phyloP scores from a whole-genome alignment of 1,140 invertebrate genomes.

The Pseudomyrmex pallidus region DNA sequence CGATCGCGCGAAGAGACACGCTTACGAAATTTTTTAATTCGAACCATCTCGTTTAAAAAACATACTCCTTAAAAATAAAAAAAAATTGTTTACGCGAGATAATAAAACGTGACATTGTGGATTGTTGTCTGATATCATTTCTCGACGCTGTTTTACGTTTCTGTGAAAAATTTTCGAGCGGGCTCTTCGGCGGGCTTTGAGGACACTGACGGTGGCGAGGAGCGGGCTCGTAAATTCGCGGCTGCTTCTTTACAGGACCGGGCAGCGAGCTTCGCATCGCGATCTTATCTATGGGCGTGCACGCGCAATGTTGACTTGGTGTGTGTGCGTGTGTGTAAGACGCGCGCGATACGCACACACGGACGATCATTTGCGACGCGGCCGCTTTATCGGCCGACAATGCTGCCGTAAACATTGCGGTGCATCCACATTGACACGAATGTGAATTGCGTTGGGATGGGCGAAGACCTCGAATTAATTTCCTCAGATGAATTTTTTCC shows the following conservation, averaged over 20 bases:
- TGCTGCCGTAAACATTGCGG: slow-evolving; percentile 26
- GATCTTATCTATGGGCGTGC: slow-evolving; percentile 75
- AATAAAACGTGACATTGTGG: neutral
- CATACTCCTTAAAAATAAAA: neutral
- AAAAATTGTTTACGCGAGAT: neutral
- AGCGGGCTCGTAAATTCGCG: slow-evolving; percentile 71
- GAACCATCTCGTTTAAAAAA: neutral
- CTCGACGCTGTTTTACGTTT: neutral
- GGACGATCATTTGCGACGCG: slow-evolving; percentile 46
- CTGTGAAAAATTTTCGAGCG: neutral
- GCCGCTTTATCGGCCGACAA: slow-evolving; percentile 71
- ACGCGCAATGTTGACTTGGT: slow-evolving; percentile 61
- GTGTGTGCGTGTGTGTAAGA: slow-evolving; percentile 14
- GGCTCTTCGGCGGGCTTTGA: slow-evolving; percentile 6
- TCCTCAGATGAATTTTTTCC: neutral
- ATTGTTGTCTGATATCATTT: neutral
- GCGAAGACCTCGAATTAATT: neutral
- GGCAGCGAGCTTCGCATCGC: slow-evolving; percentile 70
- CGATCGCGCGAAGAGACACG: neutral
- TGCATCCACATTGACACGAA: neutral
- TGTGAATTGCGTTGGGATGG: neutral
- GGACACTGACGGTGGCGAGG: neutral
- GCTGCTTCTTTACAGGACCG: slow-evolving; percentile 66
- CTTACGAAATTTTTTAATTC: neutral
- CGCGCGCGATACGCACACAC: slow-evolving; percentile 28